These are phyloP conservation scores for Falco cherrug DNA, from an alignment of 2,797 vertebrate species.

Conservation along the genomic window DNA sequence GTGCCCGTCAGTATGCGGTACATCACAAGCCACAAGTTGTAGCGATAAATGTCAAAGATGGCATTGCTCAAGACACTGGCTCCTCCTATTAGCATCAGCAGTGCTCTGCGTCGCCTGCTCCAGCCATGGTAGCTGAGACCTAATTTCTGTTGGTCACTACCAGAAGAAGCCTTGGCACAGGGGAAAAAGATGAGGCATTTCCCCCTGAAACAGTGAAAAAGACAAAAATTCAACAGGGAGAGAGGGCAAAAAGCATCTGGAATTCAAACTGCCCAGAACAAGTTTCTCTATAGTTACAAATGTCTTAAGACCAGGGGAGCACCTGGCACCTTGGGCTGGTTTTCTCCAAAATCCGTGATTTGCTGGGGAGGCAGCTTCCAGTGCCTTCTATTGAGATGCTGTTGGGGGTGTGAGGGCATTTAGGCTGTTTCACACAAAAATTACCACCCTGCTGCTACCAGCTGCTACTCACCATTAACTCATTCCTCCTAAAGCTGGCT, in stretches of 20 bases:
- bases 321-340: background rate
- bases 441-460: background rate
- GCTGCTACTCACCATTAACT: background rate
- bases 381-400: background rate
- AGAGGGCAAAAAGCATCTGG: background rate
- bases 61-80: background rate
- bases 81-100: background rate
- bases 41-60: background rate
- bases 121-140: rapidly evolving
- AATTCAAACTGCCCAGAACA: background rate
- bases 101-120: background rate
- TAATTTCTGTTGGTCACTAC: background rate
- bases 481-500: background rate
- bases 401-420: background rate
- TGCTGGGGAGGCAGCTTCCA: background rate
- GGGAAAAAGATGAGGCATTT: background rate
- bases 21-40: rapidly evolving
- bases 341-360: background rate
- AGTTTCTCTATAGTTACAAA: background rate
- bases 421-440: background rate
- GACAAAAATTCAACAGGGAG: background rate
- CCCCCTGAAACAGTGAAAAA: background rate
- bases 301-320: background rate
- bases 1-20: background rate
- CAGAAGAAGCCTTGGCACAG: background rate